Evolutionary conservation across 2,888 invertebrate species (phyloP).

Genomic region (Maniola hyperantus): DNA sequence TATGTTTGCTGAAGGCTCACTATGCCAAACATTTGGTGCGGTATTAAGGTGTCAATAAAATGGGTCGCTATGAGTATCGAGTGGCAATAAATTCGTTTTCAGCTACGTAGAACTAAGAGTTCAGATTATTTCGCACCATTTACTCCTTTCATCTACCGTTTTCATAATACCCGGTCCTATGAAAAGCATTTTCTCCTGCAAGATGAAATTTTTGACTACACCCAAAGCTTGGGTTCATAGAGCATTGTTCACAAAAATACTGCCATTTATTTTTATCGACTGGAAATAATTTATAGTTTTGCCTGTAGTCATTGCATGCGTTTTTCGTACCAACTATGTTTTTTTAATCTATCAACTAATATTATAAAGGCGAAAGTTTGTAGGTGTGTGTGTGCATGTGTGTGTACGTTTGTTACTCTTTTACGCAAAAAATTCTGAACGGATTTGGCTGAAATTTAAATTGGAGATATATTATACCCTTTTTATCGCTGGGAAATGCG

Average conservation of each 20-base stretch:
- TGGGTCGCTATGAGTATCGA: slow-evolving; percentile 64
- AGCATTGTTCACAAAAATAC: slow-evolving; percentile 41
- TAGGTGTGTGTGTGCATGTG: no score
- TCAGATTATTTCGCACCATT: slow-evolving; percentile 80
- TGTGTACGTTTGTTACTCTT: no score
- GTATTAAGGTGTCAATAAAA: slow-evolving; percentile 71
- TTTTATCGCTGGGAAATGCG: no score
- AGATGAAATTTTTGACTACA: slow-evolving; percentile 68
- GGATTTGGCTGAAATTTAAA: no score
- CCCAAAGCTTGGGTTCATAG: slow-evolving; percentile 60
- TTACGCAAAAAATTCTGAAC: no score
- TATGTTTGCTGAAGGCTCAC: slow-evolving; percentile 8
- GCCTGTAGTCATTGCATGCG: not conserved
- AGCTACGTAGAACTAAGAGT: slow-evolving; percentile 78
- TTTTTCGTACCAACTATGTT: no score
- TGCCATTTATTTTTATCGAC: slow-evolving; percentile 7
- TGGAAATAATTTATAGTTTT: slow-evolving; percentile 4
- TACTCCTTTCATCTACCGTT: slow-evolving; percentile 77
- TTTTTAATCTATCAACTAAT: no score
- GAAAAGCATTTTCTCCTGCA: slow-evolving; percentile 67
- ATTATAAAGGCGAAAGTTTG: no score
- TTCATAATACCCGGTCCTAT: slow-evolving; percentile 71
- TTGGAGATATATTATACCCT: no score
- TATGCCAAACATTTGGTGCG: slow-evolving; percentile 34
- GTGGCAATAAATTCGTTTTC: slow-evolving; percentile 78